Percentiles rank a stretch among this genome's conserved stretches.
These are phyloP conservation scores for Coptodon bakossiorum DNA, from an alignment of 2,113 vertebrate species.

Conservation along the genomic window DNA sequence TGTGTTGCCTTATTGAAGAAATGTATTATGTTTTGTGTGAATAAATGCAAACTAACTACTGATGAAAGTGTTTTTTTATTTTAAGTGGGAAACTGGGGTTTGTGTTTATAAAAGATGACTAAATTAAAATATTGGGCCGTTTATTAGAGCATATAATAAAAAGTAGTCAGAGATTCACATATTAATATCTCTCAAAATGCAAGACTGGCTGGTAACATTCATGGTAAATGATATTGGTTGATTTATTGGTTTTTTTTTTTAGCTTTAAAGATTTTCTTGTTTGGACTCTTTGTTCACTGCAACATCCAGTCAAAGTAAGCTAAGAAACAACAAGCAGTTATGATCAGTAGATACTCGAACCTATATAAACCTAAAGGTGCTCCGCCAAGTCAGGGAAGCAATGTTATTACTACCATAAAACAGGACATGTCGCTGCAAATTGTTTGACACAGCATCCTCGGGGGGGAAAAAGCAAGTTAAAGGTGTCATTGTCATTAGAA, in stretches of 20 bases:
- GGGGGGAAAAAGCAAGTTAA: neutral
- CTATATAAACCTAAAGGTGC: neutral
- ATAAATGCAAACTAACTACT: constrained; percentile 67
- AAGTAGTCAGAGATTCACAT: neutral
- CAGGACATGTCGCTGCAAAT: neutral
- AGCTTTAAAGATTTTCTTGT: neutral
- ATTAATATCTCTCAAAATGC: neutral
- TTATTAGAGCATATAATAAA: neutral
- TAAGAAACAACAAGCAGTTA: neutral
- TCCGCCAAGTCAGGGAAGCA: neutral
- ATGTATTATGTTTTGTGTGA: constrained; percentile 72
- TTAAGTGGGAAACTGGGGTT: neutral
- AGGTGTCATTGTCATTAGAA: neutral
- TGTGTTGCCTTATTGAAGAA: constrained; percentile 71
- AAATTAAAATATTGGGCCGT: neutral
- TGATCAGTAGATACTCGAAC: neutral
- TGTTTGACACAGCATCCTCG: neutral
- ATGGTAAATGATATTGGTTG: neutral
- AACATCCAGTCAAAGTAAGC: neutral
- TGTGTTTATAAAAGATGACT: neutral
- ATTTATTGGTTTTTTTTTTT: accelerated
- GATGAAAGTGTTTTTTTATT: neutral
- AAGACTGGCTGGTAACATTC: neutral
- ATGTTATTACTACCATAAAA: neutral
- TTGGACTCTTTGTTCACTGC: neutral